Conservation (phyloP, 2,888 invertebrate genomes). For the Amphipyra berbera region DNA sequence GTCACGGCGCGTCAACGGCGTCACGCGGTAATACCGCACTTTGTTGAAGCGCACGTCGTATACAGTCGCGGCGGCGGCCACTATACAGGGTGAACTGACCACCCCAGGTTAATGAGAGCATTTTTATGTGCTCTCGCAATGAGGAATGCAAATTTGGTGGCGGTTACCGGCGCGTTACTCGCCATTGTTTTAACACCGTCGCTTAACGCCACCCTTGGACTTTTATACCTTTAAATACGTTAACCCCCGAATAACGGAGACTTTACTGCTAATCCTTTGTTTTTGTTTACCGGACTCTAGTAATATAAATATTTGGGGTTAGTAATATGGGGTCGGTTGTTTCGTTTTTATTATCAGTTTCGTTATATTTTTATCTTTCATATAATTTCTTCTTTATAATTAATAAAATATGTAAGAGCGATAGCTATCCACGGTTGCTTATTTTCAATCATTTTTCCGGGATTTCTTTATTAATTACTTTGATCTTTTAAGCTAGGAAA, state of each 20-base stretch:
- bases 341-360: constrained; percentile 9
- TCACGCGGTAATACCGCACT: constrained; percentile 26
- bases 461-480: too few species aligned
- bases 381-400: not conserved
- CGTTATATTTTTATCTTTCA: not conserved
- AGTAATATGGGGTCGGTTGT: constrained; percentile 10
- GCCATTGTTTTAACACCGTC: constrained; percentile 84
- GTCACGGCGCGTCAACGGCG: not conserved
- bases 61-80: constrained; percentile 12
- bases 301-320: constrained; percentile 52
- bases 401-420: too few species aligned
- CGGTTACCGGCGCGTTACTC: constrained; percentile 82
- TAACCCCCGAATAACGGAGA: constrained; percentile 76
- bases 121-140: constrained; percentile 88
- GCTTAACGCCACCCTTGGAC: constrained; percentile 77
- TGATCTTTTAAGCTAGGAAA: too few species aligned
- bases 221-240: constrained; percentile 83
- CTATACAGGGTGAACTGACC: constrained; percentile 74
- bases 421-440: too few species aligned
- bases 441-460: too few species aligned
- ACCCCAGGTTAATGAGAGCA: constrained; percentile 88
- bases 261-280: constrained; percentile 78
- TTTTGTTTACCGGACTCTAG: constrained; percentile 63
- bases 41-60: constrained; percentile 35
- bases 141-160: constrained; percentile 89